Evolutionary conservation across 1,140 invertebrate genomes (phyloP), one percentile per base, ranked within the genome.

Genomic region (Heterodera schachtii): DNA sequence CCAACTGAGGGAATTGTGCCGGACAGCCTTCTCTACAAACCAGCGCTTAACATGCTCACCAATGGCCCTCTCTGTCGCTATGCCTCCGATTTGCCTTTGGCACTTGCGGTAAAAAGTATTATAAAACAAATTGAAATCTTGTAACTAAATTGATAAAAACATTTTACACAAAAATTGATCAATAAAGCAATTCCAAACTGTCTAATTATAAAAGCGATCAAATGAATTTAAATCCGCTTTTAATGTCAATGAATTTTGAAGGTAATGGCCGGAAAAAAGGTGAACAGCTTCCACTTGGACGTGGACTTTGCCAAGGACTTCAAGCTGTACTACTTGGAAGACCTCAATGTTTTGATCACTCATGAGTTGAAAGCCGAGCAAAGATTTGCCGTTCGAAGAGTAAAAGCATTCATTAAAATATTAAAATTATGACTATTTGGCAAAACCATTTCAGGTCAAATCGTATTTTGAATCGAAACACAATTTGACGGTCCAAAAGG

Each of bases 31-130:
- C 44, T 49, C 3, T 49, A 64, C 43, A 69, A 67, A 16, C 47
- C 57, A 31, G 31, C 69, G 13, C 9, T 6, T 8, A 41, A 43
- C 41, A 69, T 78, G 66, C 80, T 77, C 69, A 52, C 44, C 19
- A 93, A 95, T 49, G 96, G 96, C 3, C 96, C 96, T 0, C 95
- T 98, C 93, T 94, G 94, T 85, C 93, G 95, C 86, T 94, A 94
- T 89, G 94, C 95, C 1, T 92, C 93, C 84, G 96, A 98, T 91
- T 90, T 98, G 70, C 91, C 93, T 73, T 94, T 95, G 1, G 92
- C 95, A 82, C 90, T 82, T 67, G 57, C 47, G 1, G 79, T 75
- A 81, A 43, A 9, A n/a, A 64, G 19, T 7, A 52, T 16, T 16
- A 52, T 52, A 52, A 52, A 8, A 7, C 52, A 52, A 11, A 2